Evolutionary conservation across 2,888 invertebrate genomes (phyloP).

Genomic region (Tubulanus polymorphus): DNA sequence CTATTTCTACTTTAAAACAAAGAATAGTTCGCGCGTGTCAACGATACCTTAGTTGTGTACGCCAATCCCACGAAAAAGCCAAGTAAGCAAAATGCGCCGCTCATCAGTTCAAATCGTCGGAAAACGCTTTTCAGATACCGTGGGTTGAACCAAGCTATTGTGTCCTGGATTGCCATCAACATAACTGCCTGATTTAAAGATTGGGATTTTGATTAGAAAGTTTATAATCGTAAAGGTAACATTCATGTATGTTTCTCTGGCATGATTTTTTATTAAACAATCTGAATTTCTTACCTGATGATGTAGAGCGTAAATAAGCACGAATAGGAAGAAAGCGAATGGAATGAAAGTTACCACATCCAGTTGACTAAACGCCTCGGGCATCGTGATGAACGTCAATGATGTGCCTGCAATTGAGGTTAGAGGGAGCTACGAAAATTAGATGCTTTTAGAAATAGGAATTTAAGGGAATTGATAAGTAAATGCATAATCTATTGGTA

Average conservation of each 20-base stretch:
- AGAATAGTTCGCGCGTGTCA: too few relatives aligned
- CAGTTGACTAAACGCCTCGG: conserved; percentile 25
- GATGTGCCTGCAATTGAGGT: too few relatives aligned
- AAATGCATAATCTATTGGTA: too few relatives aligned
- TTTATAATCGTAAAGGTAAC: neutral
- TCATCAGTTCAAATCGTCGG: conserved; percentile 28
- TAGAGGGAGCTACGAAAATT: too few relatives aligned
- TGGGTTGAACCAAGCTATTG: neutral
- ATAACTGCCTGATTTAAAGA: conserved; percentile 34
- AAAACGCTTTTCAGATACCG: conserved; percentile 28
- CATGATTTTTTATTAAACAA: neutral
- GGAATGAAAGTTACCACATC: conserved; percentile 32
- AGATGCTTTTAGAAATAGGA: too few relatives aligned
- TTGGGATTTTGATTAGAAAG: too few relatives aligned
- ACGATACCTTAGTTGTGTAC: conserved; percentile 33
- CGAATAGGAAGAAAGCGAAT: conserved; percentile 31
- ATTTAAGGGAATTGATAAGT: too few relatives aligned
- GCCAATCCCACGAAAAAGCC: conserved; percentile 35
- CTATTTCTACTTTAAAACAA: too few relatives aligned
- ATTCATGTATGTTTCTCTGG: neutral
- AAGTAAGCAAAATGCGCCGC: conserved; percentile 31
- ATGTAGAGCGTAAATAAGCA: conserved; percentile 35
- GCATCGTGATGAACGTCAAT: conserved; percentile 34
- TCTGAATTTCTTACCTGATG: conserved; percentile 31
- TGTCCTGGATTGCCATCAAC: conserved; percentile 33